phyloP scores from a whole-genome alignment of 2,888 invertebrate genomes.

The Parnassius glacialis region DNA sequence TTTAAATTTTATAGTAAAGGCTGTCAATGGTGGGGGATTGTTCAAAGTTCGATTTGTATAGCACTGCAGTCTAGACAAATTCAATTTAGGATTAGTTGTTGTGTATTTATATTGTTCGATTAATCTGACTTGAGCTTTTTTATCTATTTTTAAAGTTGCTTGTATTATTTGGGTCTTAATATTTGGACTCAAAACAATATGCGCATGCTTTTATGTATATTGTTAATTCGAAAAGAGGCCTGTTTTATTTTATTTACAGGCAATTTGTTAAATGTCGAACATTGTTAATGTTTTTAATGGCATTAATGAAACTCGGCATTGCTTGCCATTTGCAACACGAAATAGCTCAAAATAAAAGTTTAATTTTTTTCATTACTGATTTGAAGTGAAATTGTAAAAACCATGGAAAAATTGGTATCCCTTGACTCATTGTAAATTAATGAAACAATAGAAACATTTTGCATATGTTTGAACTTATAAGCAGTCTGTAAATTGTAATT shows the following conservation, averaged over 20 bases:
- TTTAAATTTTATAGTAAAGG: slow-evolving; percentile 25
- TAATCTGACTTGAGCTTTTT: slow-evolving; percentile 32
- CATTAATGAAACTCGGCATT: no score
- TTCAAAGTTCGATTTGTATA: slow-evolving; percentile 35
- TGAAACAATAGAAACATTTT: slow-evolving; percentile 32
- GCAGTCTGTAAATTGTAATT: slow-evolving; percentile 26
- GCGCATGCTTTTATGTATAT: background rate
- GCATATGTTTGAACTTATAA: slow-evolving; percentile 34
- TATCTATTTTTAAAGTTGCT: slow-evolving; percentile 2
- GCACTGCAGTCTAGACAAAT: slow-evolving; percentile 45
- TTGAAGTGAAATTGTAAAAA: no score
- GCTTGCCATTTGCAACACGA: no score
- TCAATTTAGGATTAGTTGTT: slow-evolving; percentile 41
- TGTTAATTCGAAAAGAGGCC: background rate
- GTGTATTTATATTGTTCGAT: slow-evolving; percentile 36
- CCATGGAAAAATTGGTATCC: no score
- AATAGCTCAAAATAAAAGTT: no score
- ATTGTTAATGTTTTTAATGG: no score
- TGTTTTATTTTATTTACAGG: no score
- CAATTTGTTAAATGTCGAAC: no score
- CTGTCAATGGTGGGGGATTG: slow-evolving; percentile 35
- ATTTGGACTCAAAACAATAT: background rate
- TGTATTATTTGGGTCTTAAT: background rate
- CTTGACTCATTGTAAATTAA: slow-evolving; percentile 30
- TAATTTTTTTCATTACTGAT: no score